phyloP scores from a whole-genome alignment of 1,140 invertebrate genomes.

The Brachionus koreanus region DNA sequence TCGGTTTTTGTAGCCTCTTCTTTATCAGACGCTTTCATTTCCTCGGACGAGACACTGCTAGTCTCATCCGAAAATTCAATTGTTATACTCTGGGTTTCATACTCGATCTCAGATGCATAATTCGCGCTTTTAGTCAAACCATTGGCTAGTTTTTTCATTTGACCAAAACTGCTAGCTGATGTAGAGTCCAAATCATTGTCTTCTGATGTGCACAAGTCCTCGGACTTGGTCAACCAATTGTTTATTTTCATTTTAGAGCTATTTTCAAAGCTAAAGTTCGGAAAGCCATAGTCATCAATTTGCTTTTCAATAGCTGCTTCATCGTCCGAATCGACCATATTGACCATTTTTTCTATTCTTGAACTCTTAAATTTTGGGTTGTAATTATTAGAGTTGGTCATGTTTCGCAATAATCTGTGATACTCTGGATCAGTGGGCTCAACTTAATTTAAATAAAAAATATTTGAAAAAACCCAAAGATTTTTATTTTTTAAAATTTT shows the following conservation, averaged over 20 bases:
- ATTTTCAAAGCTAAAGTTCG: slow-evolving; percentile 6
- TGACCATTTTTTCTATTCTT: background rate
- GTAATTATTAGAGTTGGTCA: background rate
- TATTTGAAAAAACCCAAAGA: background rate
- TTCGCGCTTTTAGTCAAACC: background rate
- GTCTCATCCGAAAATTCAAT: slow-evolving; percentile 38
- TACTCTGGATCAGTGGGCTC: slow-evolving; percentile 15
- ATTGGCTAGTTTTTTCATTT: background rate
- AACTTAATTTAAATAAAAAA: background rate
- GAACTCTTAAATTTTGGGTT: slow-evolving; percentile 16
- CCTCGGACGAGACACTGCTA: background rate
- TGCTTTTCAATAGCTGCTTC: background rate
- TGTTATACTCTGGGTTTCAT: slow-evolving; percentile 14
- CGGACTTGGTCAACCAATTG: slow-evolving; percentile 6
- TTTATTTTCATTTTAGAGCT: slow-evolving; percentile 42
- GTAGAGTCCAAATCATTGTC: slow-evolving; percentile 9
- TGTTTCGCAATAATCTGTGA: background rate
- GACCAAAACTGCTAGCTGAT: background rate
- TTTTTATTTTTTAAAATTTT: background rate
- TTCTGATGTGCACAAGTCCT: background rate
- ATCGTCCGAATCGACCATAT: slow-evolving; percentile 2
- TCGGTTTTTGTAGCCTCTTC: background rate
- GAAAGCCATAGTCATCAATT: slow-evolving; percentile 19
- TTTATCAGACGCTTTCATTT: background rate
- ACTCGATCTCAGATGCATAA: background rate